Conservation (phyloP, 2,113 vertebrate species). For the Megalops atlanticus region DNA sequence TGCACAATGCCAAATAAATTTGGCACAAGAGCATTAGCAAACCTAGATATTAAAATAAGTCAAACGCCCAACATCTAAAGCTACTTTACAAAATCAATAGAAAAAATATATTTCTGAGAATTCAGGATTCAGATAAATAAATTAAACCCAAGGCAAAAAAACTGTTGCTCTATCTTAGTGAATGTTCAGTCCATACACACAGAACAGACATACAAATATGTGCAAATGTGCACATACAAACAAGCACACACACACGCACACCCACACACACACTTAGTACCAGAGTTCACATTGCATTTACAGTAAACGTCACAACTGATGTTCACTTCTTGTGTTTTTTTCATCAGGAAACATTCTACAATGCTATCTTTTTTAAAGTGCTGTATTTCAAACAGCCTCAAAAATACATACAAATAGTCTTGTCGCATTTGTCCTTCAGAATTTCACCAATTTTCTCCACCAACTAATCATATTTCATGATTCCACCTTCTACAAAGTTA, state of each 20-base stretch:
- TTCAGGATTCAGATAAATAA: conserved; percentile 58
- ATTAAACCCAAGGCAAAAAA: conserved; percentile 44
- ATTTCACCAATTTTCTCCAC: background rate
- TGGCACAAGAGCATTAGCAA: conserved; percentile 40
- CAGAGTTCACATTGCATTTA: conserved; percentile 41
- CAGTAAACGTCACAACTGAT: conserved; percentile 43
- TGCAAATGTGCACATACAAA: conserved; percentile 30
- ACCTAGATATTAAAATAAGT: conserved; percentile 39
- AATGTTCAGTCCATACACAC: conserved; percentile 42
- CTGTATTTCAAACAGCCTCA: conserved; percentile 39
- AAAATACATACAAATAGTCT: conserved; percentile 44
- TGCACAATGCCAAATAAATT: conserved; percentile 30
- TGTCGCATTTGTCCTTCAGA: conserved; percentile 30
- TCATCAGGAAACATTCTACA: conserved; percentile 28
- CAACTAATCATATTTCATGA: background rate
- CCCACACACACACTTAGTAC: conserved; percentile 19
- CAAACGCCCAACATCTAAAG: conserved; percentile 44
- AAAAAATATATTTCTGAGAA: conserved; percentile 61
- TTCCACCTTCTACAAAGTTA: background rate
- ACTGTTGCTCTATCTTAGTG: conserved; percentile 15
- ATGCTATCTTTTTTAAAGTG: conserved; percentile 18
- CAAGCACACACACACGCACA: conserved; percentile 27
- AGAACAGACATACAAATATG: conserved; percentile 32
- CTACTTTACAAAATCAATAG: conserved; percentile 58
- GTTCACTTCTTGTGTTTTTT: conserved; percentile 2